phyloP scores from a whole-genome alignment of 2,888 invertebrate species.

The Agrotis segetum region DNA sequence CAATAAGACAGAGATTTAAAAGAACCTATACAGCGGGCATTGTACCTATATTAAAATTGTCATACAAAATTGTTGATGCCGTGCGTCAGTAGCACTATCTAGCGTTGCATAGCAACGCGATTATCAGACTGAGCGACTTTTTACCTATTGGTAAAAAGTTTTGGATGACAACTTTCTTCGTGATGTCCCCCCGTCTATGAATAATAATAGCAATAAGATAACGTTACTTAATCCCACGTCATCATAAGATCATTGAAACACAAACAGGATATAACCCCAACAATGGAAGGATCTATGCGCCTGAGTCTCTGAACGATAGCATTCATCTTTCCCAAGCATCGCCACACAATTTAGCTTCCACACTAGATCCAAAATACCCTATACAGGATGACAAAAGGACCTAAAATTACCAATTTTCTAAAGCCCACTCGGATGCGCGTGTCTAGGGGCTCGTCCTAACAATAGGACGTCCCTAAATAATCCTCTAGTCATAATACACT shows the following conservation, averaged over 20 bases:
- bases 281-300: constrained; percentile 21
- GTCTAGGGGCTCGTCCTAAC: constrained; percentile 53
- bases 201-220: no score
- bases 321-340: constrained; percentile 4
- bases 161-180: no score
- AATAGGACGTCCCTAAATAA: constrained; percentile 68
- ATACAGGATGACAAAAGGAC: constrained; percentile 45
- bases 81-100: no score
- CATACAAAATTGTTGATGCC: no score
- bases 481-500: constrained; percentile 61
- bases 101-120: no score
- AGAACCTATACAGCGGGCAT: no score
- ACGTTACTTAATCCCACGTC: background rate
- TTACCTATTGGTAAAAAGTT: no score
- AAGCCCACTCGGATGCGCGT: constrained; percentile 58
- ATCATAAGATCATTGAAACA: background rate
- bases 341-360: constrained; percentile 8
- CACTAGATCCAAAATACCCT: constrained; percentile 14
- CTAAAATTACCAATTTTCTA: constrained; percentile 46
- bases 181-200: no score
- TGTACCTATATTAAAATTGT: no score
- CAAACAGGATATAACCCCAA: constrained; percentile 7
- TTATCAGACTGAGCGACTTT: no score
- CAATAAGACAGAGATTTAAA: no score
- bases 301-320: constrained; percentile 22